Conservation (phyloP, 2,888 invertebrate species). For the Polyploca ridens region DNA sequence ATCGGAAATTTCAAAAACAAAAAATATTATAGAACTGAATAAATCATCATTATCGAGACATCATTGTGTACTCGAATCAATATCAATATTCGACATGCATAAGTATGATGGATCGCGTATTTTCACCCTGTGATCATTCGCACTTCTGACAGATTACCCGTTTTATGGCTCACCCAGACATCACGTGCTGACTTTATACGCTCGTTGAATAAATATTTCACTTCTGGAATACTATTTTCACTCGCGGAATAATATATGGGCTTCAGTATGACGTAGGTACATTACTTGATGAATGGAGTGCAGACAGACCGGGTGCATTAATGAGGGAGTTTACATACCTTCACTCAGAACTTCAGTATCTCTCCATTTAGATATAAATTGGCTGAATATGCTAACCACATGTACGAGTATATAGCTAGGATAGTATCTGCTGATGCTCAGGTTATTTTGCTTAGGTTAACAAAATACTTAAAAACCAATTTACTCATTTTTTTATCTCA, state of each 20-base stretch:
- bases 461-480: no score
- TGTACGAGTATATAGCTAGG: no score
- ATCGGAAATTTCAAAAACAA: neutral
- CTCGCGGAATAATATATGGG: neutral
- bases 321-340: no score
- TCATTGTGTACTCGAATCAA: constrained; percentile 23
- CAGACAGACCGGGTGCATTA: neutral
- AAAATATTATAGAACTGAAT: neutral
- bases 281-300: neutral
- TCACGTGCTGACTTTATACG: constrained; percentile 7
- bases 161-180: constrained; percentile 5
- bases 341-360: no score
- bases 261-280: neutral
- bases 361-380: no score
- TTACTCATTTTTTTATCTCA: no score
- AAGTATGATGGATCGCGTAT: constrained; percentile 27
- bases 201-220: constrained; percentile 9
- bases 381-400: no score
- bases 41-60: constrained; percentile 23
- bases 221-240: constrained; percentile 3
- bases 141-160: constrained; percentile 6
- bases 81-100: constrained; percentile 25
- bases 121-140: constrained; percentile 16
- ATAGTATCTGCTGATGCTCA: no score
- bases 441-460: no score